Evolutionary conservation across 2,113 vertebrate genomes (phyloP).

Genomic region (Pycnonotus jocosus): DNA sequence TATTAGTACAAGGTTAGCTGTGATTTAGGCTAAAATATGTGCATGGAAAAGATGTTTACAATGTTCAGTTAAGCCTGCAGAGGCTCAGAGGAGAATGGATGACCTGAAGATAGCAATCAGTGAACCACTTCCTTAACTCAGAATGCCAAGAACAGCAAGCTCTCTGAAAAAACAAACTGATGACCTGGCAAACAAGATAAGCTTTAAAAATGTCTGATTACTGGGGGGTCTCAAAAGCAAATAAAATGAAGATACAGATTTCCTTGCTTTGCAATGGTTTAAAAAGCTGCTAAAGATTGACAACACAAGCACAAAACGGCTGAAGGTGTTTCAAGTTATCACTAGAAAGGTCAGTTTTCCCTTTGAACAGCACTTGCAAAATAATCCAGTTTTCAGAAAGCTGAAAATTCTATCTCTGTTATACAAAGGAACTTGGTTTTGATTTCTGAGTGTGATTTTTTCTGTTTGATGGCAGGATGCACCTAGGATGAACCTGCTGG

Average conservation of each 20-base stretch:
- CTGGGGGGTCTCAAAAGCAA: neutral
- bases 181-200: constrained; percentile 58
- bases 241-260: constrained; percentile 5
- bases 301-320: neutral
- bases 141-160: constrained; percentile 24
- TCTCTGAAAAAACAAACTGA: constrained; percentile 33
- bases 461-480: neutral
- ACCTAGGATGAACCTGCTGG: too few species aligned
- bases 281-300: constrained; percentile 2
- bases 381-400: neutral
- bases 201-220: constrained; percentile 65
- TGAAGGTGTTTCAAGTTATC: neutral
- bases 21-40: neutral
- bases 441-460: neutral
- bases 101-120: constrained; percentile 44
- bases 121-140: neutral
- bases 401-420: neutral
- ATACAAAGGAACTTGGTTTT: neutral
- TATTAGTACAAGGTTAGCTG: constrained; percentile 32
- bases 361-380: neutral
- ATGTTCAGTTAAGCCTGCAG: neutral
- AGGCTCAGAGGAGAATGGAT: constrained; percentile 38
- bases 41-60: constrained; percentile 13
- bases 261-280: constrained; percentile 1
- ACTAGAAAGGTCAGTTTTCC: constrained; percentile 2